Evolutionary conservation across 1,140 invertebrate species (phyloP).

Genomic region (Scaptomyza graminum): DNA sequence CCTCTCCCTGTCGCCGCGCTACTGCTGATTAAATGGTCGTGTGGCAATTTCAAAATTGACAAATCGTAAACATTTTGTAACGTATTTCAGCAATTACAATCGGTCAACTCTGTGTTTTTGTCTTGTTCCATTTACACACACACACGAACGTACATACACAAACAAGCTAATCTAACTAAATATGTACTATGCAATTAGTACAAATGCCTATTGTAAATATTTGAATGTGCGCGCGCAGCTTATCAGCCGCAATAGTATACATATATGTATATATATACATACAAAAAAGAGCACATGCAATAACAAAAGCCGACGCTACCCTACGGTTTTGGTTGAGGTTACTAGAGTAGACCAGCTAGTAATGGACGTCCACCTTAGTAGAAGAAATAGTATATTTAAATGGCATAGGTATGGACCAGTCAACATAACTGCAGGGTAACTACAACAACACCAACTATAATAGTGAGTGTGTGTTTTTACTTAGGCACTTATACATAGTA

Average conservation of each 20-base stretch:
- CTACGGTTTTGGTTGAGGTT: too few species aligned
- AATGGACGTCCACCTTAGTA: too few species aligned
- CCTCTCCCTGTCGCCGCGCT: too few species aligned
- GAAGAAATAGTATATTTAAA: too few species aligned
- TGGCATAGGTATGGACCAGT: too few species aligned
- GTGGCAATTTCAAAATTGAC: constrained; percentile 28
- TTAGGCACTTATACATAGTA: too few species aligned
- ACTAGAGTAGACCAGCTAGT: too few species aligned
- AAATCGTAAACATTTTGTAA: constrained; percentile 35
- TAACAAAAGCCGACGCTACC: too few species aligned
- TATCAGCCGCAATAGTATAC: constrained; percentile 53
- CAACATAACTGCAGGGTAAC: too few species aligned
- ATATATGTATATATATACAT: neutral
- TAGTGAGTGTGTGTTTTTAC: neutral
- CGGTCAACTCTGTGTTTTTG: constrained; percentile 24
- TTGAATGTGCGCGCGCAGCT: constrained; percentile 58
- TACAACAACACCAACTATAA: too few species aligned
- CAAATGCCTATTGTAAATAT: constrained; percentile 57
- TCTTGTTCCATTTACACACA: constrained; percentile 38
- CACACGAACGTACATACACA: constrained; percentile 10
- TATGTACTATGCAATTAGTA: constrained; percentile 61
- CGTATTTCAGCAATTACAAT: constrained; percentile 47
- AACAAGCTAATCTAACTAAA: constrained; percentile 41
- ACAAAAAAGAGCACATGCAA: neutral
- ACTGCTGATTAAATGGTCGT: neutral